Evolutionary conservation across 2,888 invertebrate genomes (phyloP).

Genomic region (Nineta flava): DNA sequence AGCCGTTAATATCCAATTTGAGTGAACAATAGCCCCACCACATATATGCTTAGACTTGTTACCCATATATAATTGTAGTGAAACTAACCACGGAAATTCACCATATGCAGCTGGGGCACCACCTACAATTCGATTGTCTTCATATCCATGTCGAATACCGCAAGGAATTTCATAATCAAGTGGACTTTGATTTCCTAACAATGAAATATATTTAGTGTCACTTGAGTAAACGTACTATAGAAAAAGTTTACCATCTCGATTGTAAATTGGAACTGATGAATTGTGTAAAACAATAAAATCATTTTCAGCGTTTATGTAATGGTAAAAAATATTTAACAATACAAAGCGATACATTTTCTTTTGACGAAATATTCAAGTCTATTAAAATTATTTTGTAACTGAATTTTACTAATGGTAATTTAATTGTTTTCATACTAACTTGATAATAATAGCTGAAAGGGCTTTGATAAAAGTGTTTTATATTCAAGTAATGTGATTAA

Average conservation of each 20-base stretch:
- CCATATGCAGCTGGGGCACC: conserved; percentile 14
- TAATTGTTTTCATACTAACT: background rate
- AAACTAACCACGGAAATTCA: conserved; percentile 22
- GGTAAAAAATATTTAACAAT: too few relatives aligned
- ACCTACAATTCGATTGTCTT: conserved; percentile 13
- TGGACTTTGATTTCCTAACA: too few relatives aligned
- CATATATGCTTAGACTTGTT: conserved; percentile 16
- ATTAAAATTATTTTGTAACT: background rate
- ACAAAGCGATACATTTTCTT: too few relatives aligned
- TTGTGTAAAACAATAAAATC: too few relatives aligned
- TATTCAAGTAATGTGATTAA: background rate
- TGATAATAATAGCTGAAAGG: background rate
- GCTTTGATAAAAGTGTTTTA: background rate
- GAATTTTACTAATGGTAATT: background rate
- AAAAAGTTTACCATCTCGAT: too few relatives aligned
- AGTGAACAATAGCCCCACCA: conserved; percentile 18
- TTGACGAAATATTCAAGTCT: background rate
- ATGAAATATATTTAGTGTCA: too few relatives aligned
- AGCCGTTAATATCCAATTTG: conserved; percentile 18
- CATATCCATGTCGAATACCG: conserved; percentile 7
- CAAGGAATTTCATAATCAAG: conserved; percentile 4
- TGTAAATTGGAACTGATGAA: too few relatives aligned
- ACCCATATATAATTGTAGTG: conserved; percentile 16
- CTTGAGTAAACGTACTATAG: too few relatives aligned
- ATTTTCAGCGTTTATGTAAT: too few relatives aligned